A percentile compares a stretch with the other conserved stretches of the same genome.
These are phyloP conservation scores for Vulpes vulpes DNA, from an alignment of 2,113 vertebrate species.

Conservation along the genomic window DNA sequence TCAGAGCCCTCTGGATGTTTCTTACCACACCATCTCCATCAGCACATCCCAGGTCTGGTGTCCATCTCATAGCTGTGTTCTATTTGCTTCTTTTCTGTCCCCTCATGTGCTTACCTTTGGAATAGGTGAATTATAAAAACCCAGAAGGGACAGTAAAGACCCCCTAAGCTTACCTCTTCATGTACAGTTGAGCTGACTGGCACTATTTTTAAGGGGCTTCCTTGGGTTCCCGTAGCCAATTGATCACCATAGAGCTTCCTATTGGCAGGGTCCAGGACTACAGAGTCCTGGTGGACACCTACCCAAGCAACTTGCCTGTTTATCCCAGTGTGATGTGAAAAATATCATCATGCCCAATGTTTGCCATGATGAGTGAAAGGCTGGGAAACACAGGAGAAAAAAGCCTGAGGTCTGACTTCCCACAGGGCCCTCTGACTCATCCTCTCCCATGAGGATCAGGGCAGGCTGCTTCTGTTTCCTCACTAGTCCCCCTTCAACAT, in stretches of 20 bases:
- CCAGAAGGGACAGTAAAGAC: neutral
- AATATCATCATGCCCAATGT: neutral
- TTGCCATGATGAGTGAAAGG: neutral
- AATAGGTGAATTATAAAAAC: neutral
- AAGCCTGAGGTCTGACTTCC: neutral
- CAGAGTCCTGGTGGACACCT: neutral
- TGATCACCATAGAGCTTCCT: neutral
- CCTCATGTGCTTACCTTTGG: neutral
- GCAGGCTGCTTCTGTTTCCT: neutral
- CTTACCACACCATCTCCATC: neutral
- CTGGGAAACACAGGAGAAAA: neutral
- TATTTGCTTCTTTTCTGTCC: neutral
- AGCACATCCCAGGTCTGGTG: neutral
- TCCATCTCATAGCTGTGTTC: neutral
- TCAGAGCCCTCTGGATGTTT: neutral
- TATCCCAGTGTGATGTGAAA: neutral
- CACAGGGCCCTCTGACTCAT: neutral
- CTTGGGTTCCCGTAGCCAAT: neutral
- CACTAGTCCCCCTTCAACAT: neutral
- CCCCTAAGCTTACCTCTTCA: neutral
- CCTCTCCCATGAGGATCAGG: neutral
- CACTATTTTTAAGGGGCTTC: neutral
- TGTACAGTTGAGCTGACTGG: neutral
- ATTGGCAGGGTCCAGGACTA: neutral
- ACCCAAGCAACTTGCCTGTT: neutral